Percentiles rank a stretch among this genome's conserved stretches.
These are phyloP conservation scores for Gobiocypris rarus DNA, from an alignment of 2,113 vertebrate species.

Conservation along the genomic window DNA sequence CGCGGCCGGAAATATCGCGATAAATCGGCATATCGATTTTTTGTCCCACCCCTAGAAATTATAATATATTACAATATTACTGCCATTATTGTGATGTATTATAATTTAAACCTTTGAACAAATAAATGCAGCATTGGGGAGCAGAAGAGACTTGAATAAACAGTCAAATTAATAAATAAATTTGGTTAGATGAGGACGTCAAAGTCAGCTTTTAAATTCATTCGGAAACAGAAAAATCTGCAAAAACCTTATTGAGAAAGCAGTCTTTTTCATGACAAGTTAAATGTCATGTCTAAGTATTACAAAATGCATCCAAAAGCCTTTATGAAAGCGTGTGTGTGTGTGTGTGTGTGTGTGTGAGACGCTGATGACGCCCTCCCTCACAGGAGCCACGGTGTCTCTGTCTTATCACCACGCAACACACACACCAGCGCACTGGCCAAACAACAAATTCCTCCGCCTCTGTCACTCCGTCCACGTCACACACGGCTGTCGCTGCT, in stretches of 20 bases:
- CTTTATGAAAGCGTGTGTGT: conserved; percentile 2
- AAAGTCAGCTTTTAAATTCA: background rate
- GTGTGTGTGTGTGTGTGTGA: conserved; percentile 40
- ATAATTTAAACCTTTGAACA: background rate
- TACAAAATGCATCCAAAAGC: conserved; percentile 16
- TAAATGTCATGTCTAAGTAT: background rate
- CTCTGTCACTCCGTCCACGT: conserved; percentile 65
- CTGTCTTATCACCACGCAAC: conserved; percentile 80
- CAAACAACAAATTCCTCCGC: conserved; percentile 72
- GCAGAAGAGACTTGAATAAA: background rate
- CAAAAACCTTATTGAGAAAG: background rate
- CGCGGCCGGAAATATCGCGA: too few relatives aligned
- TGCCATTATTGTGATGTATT: too few relatives aligned
- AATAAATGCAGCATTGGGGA: background rate
- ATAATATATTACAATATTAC: too few relatives aligned
- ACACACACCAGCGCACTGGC: conserved; percentile 51
- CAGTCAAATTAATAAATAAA: background rate
- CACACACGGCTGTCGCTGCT: conserved; percentile 67
- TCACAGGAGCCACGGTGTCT: conserved; percentile 90
- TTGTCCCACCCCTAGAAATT: too few relatives aligned
- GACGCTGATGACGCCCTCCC: conserved; percentile 48
- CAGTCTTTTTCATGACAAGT: background rate
- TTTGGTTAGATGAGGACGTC: background rate
- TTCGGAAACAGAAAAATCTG: background rate
- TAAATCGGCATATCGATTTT: too few relatives aligned